phyloP scores from a whole-genome alignment of 1,140 invertebrate genomes.

The Brachionus rubens region DNA sequence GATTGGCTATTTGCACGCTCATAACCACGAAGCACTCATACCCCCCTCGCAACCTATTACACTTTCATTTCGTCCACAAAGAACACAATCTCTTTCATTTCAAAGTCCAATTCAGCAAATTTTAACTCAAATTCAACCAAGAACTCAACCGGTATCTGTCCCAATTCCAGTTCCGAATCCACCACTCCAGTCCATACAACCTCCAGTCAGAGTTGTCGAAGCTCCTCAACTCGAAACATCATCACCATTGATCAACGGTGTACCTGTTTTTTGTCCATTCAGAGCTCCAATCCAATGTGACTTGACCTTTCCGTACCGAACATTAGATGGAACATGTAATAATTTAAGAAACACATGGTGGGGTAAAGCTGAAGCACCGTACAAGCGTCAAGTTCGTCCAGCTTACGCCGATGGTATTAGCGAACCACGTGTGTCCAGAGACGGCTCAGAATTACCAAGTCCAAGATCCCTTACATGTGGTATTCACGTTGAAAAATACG shows the following conservation, averaged over 20 bases:
- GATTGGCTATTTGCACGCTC: neutral
- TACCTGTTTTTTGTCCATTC: conserved; percentile 30
- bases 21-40: neutral
- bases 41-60: neutral
- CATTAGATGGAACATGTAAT: conserved; percentile 76
- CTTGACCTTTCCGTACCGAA: conserved; percentile 63
- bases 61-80: neutral
- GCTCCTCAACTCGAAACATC: neutral
- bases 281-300: conserved; percentile 41
- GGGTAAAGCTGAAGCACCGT: conserved; percentile 73
- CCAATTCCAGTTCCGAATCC: neutral
- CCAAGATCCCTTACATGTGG: neutral
- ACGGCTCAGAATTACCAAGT: conserved; percentile 22
- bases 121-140: neutral
- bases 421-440: neutral
- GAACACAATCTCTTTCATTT: neutral
- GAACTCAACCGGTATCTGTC: neutral
- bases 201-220: neutral
- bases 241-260: neutral
- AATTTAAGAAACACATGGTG: conserved; percentile 74
- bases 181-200: neutral
- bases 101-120: conserved; percentile 3
- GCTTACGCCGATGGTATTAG: conserved; percentile 65
- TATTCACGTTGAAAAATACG: conserved; percentile 20
- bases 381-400: conserved; percentile 72